Evolutionary conservation across 2,888 invertebrate species (phyloP), one percentile per base, ranked within the genome.

Genomic region (Phytoseiulus persimilis): DNA sequence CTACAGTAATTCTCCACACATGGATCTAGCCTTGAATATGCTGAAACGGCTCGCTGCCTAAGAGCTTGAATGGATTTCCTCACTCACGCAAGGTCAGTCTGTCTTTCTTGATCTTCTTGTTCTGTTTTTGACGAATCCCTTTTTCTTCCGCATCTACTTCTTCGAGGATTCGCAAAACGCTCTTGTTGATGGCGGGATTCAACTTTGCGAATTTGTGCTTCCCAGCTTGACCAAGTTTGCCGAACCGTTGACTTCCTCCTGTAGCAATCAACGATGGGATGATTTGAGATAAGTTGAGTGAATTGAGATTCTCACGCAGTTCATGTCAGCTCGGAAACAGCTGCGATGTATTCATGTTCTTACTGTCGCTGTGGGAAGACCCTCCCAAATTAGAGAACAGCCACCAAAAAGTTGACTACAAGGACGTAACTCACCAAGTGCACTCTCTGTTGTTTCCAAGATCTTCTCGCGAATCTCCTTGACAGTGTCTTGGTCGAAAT

Each of bases 401-500:
- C 83, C 5, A 83, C n/a, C n/a, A n/a, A n/a, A n/a, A n/a, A n/a
- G n/a, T 83, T 83, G n/a, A 83, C 14, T 83, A 83, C 83, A n/a
- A 6, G 3, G 6, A 11, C 83, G 18, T 2, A 11, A 87, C 87
- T 87, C 45, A 87, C 87, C 33, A 6, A 87, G 18, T 11, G 33
- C 32, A 33, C 90, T 87, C 89, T 91, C 90, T 90, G 90, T 90
- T 11, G 83, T 84, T 83, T 32, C 31, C 83, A 90, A 90, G 31
- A 91, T 90, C 31, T 90, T 90, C 0, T 83, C 90, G 0, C 89
- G 90, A n/a, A 91, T 90, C 90, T 90, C 90, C 28, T 90, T 90
- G 90, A 90, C 89, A 83, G 90, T 90, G 31, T 91, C 91, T n/a
- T 90, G 83, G 84, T 90, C 90, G 83, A 91, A 91, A 84, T 91